Conservation (phyloP, 2,797 vertebrate genomes). For the Megaceryle alcyon region DNA sequence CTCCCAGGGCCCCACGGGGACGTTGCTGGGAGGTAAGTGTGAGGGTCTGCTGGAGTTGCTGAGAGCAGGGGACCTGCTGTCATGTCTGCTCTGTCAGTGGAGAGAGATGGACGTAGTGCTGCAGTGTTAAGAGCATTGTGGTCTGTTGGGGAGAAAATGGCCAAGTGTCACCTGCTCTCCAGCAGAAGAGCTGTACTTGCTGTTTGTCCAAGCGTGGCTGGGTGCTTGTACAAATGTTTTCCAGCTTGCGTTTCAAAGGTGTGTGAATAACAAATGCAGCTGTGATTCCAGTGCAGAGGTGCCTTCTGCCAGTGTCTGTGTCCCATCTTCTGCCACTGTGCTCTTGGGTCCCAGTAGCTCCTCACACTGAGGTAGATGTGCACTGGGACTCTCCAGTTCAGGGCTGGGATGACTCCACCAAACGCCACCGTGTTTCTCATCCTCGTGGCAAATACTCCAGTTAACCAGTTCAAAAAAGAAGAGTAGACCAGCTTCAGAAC, state of each 20-base stretch:
- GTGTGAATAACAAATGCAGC: rapidly evolving
- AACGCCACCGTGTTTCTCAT: background rate
- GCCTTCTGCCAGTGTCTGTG: rapidly evolving
- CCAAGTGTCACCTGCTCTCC: rapidly evolving
- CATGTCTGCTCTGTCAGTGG: rapidly evolving
- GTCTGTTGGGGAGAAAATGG: background rate
- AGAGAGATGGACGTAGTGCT: rapidly evolving
- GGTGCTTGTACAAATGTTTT: background rate
- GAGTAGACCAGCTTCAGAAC: background rate
- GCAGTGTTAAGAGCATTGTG: rapidly evolving
- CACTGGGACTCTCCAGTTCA: background rate
- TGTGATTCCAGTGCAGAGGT: rapidly evolving
- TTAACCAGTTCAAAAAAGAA: background rate
- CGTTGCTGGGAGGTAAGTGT: background rate
- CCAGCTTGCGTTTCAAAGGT: background rate
- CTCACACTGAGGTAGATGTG: background rate
- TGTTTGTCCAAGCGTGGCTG: rapidly evolving
- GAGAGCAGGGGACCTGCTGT: rapidly evolving
- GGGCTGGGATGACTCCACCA: background rate
- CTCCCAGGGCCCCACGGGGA: background rate
- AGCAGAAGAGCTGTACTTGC: background rate
- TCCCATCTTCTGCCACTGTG: background rate
- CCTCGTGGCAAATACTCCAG: background rate
- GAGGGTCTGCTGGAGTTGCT: background rate
- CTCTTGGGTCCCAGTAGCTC: rapidly evolving